Conservation (phyloP, 2,113 vertebrate genomes). For the Opisthocomus hoazin region DNA sequence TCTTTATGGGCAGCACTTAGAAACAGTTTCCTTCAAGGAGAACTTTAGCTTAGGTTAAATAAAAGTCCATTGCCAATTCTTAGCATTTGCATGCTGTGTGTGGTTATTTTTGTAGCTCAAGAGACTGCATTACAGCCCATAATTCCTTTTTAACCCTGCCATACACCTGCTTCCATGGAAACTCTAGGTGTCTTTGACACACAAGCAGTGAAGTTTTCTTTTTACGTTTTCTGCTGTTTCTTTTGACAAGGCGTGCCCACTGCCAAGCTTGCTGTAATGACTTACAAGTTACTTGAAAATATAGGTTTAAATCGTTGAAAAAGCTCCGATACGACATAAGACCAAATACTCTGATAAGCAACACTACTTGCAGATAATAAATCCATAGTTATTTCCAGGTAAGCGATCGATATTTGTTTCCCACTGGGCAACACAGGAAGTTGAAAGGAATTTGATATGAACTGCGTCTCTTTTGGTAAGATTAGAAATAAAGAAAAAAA, state of each 20-base stretch:
- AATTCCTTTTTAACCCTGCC: neutral
- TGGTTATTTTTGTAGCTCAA: neutral
- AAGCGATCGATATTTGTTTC: conserved; percentile 3
- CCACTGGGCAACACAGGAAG: neutral
- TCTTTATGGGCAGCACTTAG: neutral
- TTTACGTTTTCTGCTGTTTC: neutral
- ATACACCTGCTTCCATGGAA: neutral
- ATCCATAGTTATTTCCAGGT: neutral
- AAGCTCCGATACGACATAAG: neutral
- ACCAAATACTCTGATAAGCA: neutral
- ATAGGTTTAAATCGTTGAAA: neutral
- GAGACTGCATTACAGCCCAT: neutral
- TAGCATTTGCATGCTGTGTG: accelerated
- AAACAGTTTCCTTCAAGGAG: neutral
- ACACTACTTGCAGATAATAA: neutral
- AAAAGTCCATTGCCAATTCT: neutral
- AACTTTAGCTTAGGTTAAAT: neutral
- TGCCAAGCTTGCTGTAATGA: neutral
- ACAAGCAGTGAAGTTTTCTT: neutral
- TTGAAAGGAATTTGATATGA: neutral
- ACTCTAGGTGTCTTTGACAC: neutral
- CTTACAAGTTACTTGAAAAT: neutral
- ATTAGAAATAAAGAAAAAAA: neutral
- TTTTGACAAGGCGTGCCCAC: neutral
- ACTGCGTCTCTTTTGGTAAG: neutral